Conservation (phyloP, 2,888 invertebrate species). For the Ceratothoa steindachneri region DNA sequence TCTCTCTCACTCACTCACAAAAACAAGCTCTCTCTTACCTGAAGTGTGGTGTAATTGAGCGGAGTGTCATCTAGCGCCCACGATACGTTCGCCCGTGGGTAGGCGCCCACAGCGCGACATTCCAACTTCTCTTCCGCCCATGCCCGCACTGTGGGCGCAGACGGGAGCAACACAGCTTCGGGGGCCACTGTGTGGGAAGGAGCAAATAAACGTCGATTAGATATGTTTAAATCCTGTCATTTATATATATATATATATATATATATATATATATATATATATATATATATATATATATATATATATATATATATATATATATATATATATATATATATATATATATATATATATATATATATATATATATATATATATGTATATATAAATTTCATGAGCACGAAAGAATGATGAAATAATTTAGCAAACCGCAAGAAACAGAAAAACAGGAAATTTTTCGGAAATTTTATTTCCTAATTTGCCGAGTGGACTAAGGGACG, state of each 20-base stretch:
- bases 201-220: background rate
- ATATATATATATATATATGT: slow-evolving; percentile 7
- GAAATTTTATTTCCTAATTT: no score
- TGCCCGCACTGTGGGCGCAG: slow-evolving; percentile 26
- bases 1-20: no score
- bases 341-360: slow-evolving; percentile 6
- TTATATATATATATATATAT: slow-evolving; percentile 5
- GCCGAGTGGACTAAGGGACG: no score
- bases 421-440: no score
- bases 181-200: slow-evolving; percentile 41
- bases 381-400: no score
- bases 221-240: background rate
- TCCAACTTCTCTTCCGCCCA: slow-evolving; percentile 37
- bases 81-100: slow-evolving; percentile 52
- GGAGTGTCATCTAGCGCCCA: slow-evolving; percentile 53
- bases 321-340: slow-evolving; percentile 6
- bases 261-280: slow-evolving; percentile 21
- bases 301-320: slow-evolving; percentile 12
- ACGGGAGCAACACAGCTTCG: slow-evolving; percentile 24
- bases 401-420: no score
- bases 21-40: no score
- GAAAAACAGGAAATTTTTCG: no score
- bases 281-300: slow-evolving; percentile 5
- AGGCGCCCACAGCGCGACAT: slow-evolving; percentile 40
- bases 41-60: slow-evolving; percentile 24